Percentiles rank a stretch among this genome's conserved stretches.
These are phyloP conservation scores for Burhinus bistriatus DNA, from an alignment of 2,113 vertebrate species.

Conservation along the genomic window DNA sequence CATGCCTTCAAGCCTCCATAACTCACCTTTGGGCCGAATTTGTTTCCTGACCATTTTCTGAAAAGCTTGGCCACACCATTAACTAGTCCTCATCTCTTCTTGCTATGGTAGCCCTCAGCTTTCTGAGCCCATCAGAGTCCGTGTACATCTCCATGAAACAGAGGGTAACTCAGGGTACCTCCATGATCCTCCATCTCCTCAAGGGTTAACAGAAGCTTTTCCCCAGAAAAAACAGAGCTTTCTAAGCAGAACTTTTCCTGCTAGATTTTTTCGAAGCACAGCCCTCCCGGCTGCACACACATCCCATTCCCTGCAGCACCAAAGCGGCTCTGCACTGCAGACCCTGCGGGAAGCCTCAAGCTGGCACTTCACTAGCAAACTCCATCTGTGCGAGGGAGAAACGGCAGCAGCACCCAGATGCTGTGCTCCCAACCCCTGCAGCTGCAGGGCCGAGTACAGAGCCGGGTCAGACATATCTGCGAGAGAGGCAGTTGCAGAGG, in stretches of 20 bases:
- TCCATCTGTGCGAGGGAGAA: not conserved
- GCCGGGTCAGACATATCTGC: not conserved
- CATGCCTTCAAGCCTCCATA: not conserved
- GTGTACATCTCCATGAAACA: not conserved
- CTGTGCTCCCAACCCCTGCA: not conserved
- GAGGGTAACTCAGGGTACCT: not conserved
- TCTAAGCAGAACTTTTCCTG: not conserved
- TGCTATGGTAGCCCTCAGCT: not conserved
- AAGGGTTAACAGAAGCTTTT: not conserved
- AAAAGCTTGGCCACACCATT: rapidly evolving
- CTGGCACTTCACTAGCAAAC: not conserved
- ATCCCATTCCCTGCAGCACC: not conserved
- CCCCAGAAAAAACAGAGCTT: not conserved
- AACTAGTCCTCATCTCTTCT: not conserved
- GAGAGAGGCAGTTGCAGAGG: not conserved
- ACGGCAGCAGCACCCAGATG: not conserved
- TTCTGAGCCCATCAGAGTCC: not conserved
- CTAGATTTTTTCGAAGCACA: not conserved
- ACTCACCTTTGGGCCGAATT: not conserved
- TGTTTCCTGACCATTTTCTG: not conserved
- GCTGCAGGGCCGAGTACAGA: not conserved
- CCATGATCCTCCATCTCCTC: not conserved
- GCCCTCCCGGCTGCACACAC: rapidly evolving
- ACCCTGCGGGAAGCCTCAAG: not conserved
- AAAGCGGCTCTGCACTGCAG: not conserved